Conservation (phyloP, 2,888 invertebrate species). For the Norana najaformis region DNA sequence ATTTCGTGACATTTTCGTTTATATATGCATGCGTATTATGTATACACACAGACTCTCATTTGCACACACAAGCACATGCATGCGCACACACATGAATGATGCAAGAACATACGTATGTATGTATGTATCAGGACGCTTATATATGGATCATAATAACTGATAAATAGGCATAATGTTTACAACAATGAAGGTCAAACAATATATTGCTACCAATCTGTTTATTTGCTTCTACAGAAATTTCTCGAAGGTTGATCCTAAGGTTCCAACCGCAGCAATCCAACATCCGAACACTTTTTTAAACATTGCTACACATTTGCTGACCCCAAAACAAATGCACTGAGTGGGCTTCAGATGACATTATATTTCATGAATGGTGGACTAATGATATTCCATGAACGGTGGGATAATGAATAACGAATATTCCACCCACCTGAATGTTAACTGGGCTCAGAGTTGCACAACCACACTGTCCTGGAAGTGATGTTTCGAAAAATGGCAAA, state of each 20-base stretch:
- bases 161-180: neutral
- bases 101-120: neutral
- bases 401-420: neutral
- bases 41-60: neutral
- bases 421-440: neutral
- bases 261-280: neutral
- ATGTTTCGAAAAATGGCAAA: neutral
- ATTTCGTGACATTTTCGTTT: neutral
- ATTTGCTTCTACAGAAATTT: neutral
- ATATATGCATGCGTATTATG: neutral
- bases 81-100: neutral
- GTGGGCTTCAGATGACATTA: neutral
- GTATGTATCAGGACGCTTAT: no score
- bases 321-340: neutral
- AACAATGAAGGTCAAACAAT: neutral
- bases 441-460: neutral
- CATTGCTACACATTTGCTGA: neutral
- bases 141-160: neutral
- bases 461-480: neutral
- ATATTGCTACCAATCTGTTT: conserved; percentile 1
- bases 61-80: neutral
- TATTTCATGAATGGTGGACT: neutral
- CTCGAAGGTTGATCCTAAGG: neutral
- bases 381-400: neutral
- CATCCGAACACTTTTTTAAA: neutral